Evolutionary conservation across 2,797 vertebrate genomes (phyloP).

Genomic region (Jordanella pulchra): DNA sequence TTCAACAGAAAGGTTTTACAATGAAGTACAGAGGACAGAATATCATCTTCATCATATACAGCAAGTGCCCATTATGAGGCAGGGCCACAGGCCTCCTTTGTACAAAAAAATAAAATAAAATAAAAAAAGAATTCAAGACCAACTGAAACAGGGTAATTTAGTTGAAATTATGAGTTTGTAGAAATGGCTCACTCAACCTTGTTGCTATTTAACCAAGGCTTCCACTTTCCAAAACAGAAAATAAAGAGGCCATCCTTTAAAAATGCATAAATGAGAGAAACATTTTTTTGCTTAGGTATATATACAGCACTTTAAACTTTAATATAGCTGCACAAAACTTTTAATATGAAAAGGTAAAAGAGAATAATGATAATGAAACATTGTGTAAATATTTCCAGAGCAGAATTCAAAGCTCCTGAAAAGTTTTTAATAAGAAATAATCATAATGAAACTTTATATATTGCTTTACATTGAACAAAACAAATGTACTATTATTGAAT

Average conservation of each 20-base stretch:
- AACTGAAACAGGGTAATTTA: background rate
- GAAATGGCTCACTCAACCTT: constrained; percentile 11
- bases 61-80: constrained; percentile 5
- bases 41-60: constrained; percentile 16
- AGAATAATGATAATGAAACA: background rate
- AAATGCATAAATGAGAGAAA: background rate
- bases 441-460: too few species aligned
- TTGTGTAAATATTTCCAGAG: background rate
- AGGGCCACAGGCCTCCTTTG: constrained; percentile 19
- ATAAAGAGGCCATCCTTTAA: background rate
- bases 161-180: constrained; percentile 14
- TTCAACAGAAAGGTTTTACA: constrained; percentile 18
- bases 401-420: too few species aligned
- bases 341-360: background rate
- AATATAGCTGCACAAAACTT: background rate
- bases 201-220: constrained; percentile 27
- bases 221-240: background rate
- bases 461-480: too few species aligned
- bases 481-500: too few species aligned
- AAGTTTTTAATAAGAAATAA: too few species aligned
- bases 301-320: background rate
- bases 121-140: background rate
- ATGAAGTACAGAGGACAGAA: constrained; percentile 16
- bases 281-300: background rate
- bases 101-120: background rate